Conservation (phyloP, 37 sponge, comb jelly and placozoan genomes). For the Agelas oroides region DNA sequence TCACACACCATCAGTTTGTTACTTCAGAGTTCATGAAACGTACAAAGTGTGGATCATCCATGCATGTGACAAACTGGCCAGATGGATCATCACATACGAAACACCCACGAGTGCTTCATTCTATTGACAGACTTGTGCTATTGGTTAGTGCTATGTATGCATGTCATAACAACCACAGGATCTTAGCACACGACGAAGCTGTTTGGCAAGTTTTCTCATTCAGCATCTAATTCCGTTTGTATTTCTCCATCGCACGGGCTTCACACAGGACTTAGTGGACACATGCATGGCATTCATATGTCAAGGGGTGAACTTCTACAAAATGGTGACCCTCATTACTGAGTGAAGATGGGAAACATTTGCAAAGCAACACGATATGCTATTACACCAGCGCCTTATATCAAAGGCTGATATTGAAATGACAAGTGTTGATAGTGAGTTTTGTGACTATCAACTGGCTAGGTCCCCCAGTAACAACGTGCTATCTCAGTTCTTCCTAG, state of each 20-base stretch:
- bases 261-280: neutral
- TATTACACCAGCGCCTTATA: no score
- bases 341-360: slow-evolving; percentile 9
- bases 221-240: neutral
- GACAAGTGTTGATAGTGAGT: neutral
- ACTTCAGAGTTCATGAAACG: no score
- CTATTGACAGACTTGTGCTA: slow-evolving; percentile 3
- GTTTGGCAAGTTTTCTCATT: neutral
- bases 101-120: slow-evolving; percentile 41
- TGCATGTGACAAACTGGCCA: no score
- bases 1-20: no score
- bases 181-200: slow-evolving; percentile 34
- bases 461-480: slow-evolving; percentile 8
- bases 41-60: no score
- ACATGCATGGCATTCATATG: neutral
- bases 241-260: slow-evolving; percentile 10
- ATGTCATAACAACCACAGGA: slow-evolving; percentile 32
- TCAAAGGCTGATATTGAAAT: neutral
- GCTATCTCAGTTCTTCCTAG: slow-evolving; percentile 17
- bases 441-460: neutral
- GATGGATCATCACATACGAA: slow-evolving; percentile 12
- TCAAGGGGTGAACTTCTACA: slow-evolving; percentile 30
- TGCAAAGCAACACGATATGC: slow-evolving; percentile 10
- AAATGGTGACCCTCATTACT: slow-evolving; percentile 25
- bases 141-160: slow-evolving; percentile 25